These are phyloP conservation scores for Solenodon paradoxus DNA, from an alignment of 2,113 vertebrate species.

Conservation along the genomic window DNA sequence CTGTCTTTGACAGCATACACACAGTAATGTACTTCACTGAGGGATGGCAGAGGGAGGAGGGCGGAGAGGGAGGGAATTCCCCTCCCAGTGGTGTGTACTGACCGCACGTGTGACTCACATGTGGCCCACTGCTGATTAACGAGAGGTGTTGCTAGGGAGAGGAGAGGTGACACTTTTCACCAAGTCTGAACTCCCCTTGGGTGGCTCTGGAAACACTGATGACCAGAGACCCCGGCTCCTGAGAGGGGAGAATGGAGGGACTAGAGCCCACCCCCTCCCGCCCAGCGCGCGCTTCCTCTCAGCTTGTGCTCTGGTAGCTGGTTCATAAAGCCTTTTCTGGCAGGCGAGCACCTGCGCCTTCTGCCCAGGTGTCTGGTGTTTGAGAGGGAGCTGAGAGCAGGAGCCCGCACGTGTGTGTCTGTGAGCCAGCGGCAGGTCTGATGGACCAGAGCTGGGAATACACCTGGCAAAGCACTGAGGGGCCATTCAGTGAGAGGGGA, in stretches of 20 bases:
- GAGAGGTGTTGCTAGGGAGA: background rate
- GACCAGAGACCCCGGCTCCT: background rate
- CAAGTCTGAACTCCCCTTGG: background rate
- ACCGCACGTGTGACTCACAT: too few species aligned
- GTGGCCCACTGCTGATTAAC: too few species aligned
- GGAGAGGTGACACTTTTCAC: background rate
- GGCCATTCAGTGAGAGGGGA: background rate
- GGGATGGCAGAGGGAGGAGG: too few species aligned
- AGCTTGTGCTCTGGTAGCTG: fast-evolving
- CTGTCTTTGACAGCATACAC: too few species aligned
- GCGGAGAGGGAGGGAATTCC: too few species aligned
- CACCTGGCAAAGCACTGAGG: background rate
- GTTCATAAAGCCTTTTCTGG: background rate
- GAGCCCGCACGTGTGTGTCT: fast-evolving
- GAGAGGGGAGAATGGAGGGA: background rate
- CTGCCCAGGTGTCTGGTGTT: background rate
- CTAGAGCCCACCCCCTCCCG: background rate
- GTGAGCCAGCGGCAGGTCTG: background rate
- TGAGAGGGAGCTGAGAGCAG: background rate
- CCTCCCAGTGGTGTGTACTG: too few species aligned
- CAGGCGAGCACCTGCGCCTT: background rate
- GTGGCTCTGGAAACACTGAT: background rate
- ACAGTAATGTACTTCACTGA: too few species aligned
- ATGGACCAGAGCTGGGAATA: background rate
- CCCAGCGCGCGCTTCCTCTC: background rate